Evolutionary conservation across 2,888 invertebrate genomes (phyloP), one percentile per base, ranked within the genome.

Genomic region (Byasa hedistus): DNA sequence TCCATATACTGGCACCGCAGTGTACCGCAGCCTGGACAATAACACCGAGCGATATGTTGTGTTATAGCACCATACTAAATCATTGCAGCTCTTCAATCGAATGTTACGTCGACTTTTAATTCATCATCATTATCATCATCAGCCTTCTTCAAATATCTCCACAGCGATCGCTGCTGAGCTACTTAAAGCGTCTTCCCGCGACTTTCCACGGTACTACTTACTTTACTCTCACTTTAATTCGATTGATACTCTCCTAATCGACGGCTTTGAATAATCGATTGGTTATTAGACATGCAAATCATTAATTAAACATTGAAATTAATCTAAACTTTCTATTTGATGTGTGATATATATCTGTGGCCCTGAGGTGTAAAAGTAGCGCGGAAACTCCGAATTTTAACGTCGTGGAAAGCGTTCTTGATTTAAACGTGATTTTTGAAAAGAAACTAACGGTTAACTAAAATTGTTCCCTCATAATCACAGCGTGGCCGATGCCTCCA

Each of bases 61-160:
- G 15, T 54, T 59, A 36, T 57, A 52, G 69, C 68, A 57, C 66
- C 69, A 67, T 71, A 64, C 69, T 73, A 69, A 64, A 76, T 73
- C 72, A 72, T 73, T 65, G 64, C 67, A 66, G 66, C 69, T 63
- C 66, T 72, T 69, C 70, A 69, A 69, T 69, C 70, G 69, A 69
- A 69, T 24, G 74, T 78, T 78, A 77, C 77, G 77, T 73, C 71
- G 56, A 64, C 65, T 69, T 76, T 77, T 80, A 80, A 82, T 83
- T 79, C 79, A 80, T 81, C n/a, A 44, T 44, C 79, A 80, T 81
- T 8, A 44, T 44, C 44, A n/a, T n/a, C 48, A 48, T 48, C 39
- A 39, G 39, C 39, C 39, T 15, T 12, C 5, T 39, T 15, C 15
- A 12, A 39, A 39, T 12, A 12, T 8, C 12, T 36, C 36, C 36